Base-by-base conservation (phyloP, 2,888 invertebrate species). In the Drosophila paranaensis region DNA sequence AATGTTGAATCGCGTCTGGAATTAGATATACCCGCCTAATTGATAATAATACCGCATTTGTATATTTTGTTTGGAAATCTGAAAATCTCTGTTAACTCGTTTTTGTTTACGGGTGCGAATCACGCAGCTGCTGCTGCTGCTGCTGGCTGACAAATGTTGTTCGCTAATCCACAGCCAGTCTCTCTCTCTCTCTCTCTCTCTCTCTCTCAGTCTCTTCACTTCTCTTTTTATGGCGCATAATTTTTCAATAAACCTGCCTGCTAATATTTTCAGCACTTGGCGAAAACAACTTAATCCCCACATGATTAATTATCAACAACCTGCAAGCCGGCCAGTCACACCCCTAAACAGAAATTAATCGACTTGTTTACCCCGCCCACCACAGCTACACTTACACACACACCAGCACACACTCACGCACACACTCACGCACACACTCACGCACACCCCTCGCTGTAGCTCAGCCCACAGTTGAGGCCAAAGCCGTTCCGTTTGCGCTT, bases 251-350 rank as follows among this genome's bases (percentile, higher is more conserved):
- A 88, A 79, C 81, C 89, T 77, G 68, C 77, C 77, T 77, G 82
- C 74, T 63, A 55, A 69, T 71, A 75, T 78, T 88, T 88, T 77
- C 64, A 57, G 58, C 46, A 58, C 35, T 45, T 57, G n/a, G 37
- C 45, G 27, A 16, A 57, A 81, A 71, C 88, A 82, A 63, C 54
- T 64, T 86, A 86, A 87, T 87, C 86, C 86, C 90, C 86, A 78
- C 71, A 88, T 87, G 86, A 87, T 87, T 87, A 87, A 87, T 87
- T 87, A 89, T 82, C 88, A 88, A 82, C 82, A 86, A 89, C 74
- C 77, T 70, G 71, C 68, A 35, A 27, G 13, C 56, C 40, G 42
- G 30, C 27, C 37, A 10, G 39, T 77, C 78, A 60, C 76, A 68
- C 76, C 73, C 66, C 65, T 72, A 60, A 74, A 77, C 75, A 74